Evolutionary conservation across 1,140 invertebrate genomes (phyloP), one percentile per base, ranked within the genome.

Genomic region (Apis laboriosa): DNA sequence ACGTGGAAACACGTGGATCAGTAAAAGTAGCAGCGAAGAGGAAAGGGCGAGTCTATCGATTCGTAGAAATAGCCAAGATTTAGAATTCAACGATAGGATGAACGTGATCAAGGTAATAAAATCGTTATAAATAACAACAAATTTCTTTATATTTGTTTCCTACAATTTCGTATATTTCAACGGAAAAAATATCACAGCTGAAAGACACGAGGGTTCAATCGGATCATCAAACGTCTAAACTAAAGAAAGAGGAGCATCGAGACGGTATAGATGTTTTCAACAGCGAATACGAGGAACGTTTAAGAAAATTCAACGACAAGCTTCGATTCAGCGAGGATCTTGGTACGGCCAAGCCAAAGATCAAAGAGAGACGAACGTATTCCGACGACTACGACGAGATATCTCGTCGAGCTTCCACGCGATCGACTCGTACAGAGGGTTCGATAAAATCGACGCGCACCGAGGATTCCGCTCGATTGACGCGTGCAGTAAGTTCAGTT

Each of bases 361-460:
- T 74, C 2, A 85, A 87, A 17, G 88, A 91, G 24, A 81, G 91
- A 19, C 84, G 91, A 43, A 90, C 89, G 0, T 84, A 88, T 11
- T 92, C 92, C 11, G 92, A 92, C 58, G 91, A 93, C 53, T 90
- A 90, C 49, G 92, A 92, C 17, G 79, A 87, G 77, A 88, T 83
- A 71, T 55, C n/a, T n/a, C 68, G 87, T 28, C 77, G 77, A 24
- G 43, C 43, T 3, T 79, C 77, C 34, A 61, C 67, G 0, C 28
- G 61, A 43, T 80, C 71, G 0, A 9, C 61, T 63, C 55, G 53
- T 11, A 51, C 43, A 9, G 28, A 66, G 1, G n/a, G 51, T 15
- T 66, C 75, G 2, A 12, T 55, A 7, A 28, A n/a, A 17, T 15
- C 21, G 15, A 19, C 66, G 21, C 75, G 74, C 1, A 24, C 70